Evolutionary conservation across 2,113 vertebrate species (phyloP).

Genomic region (Pogonocichla stellata): DNA sequence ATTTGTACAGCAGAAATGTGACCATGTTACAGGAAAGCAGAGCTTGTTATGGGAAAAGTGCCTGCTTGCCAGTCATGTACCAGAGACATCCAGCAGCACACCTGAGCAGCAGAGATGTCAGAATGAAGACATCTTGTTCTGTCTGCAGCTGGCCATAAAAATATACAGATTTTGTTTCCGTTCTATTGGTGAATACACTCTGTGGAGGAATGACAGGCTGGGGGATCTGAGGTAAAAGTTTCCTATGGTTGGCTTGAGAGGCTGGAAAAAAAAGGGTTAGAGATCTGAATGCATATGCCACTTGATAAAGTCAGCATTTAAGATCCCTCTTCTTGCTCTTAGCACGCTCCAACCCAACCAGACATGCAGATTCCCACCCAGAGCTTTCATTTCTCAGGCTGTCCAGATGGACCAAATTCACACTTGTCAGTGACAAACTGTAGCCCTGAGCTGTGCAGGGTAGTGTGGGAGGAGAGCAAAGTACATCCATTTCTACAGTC

Average conservation of each 20-base stretch:
- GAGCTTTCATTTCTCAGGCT: background rate
- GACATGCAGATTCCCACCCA: background rate
- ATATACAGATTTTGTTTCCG: background rate
- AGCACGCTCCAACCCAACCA: fast-evolving
- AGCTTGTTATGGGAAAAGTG: background rate
- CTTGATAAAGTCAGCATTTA: background rate
- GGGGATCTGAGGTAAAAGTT: background rate
- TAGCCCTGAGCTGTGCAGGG: background rate
- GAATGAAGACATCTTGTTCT: background rate
- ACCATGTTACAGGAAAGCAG: background rate
- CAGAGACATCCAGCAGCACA: background rate
- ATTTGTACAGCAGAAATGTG: background rate
- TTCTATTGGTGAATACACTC: background rate
- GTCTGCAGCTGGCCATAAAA: background rate
- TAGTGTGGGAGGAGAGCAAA: slow-evolving; percentile 14
- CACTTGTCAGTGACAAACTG: background rate
- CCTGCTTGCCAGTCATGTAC: background rate
- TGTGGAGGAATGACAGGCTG: background rate
- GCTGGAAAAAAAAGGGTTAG: background rate
- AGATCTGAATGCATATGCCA: background rate
- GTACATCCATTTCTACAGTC: background rate
- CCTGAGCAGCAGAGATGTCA: background rate
- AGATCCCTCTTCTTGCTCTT: background rate
- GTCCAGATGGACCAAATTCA: background rate
- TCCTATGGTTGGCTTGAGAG: background rate